Evolutionary conservation across 2,797 vertebrate species (phyloP).

Genomic region (Novumbra hubbsi): DNA sequence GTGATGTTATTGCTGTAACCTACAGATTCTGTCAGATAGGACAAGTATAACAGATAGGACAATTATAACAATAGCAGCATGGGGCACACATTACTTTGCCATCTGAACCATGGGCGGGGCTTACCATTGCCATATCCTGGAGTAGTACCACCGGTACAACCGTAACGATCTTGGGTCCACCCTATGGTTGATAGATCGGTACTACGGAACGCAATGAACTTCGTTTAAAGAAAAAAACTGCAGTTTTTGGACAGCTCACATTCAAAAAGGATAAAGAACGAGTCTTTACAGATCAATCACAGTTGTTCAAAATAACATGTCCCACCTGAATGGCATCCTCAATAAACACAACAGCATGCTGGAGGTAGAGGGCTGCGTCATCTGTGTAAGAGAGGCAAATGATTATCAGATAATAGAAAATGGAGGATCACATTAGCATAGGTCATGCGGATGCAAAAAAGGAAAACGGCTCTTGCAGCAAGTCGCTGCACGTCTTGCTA

Average conservation of each 20-base stretch:
- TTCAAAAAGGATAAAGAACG: background rate
- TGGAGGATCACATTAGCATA: too few relatives aligned
- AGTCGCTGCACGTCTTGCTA: background rate
- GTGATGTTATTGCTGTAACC: background rate
- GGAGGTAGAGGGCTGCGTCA: conserved; percentile 73
- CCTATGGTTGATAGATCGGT: conserved; percentile 93
- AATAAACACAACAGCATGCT: conserved; percentile 90
- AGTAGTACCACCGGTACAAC: conserved; percentile 91
- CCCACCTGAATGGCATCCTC: conserved; percentile 92
- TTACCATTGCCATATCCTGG: conserved; percentile 86
- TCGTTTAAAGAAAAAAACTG: background rate
- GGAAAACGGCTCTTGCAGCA: background rate
- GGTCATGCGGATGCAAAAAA: background rate
- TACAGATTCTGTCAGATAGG: background rate
- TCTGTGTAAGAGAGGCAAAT: conserved; percentile 37
- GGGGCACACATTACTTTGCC: background rate
- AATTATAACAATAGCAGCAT: background rate
- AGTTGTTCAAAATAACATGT: background rate
- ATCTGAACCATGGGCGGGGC: conserved; percentile 25
- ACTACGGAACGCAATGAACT: conserved; percentile 64
- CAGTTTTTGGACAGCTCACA: background rate
- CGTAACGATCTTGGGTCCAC: conserved; percentile 81
- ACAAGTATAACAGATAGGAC: background rate
- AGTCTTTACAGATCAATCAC: background rate
- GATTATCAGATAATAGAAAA: conserved; percentile 4